Base-by-base conservation (phyloP, 2,113 vertebrate genomes). In the Nesoenas mayeri region DNA sequence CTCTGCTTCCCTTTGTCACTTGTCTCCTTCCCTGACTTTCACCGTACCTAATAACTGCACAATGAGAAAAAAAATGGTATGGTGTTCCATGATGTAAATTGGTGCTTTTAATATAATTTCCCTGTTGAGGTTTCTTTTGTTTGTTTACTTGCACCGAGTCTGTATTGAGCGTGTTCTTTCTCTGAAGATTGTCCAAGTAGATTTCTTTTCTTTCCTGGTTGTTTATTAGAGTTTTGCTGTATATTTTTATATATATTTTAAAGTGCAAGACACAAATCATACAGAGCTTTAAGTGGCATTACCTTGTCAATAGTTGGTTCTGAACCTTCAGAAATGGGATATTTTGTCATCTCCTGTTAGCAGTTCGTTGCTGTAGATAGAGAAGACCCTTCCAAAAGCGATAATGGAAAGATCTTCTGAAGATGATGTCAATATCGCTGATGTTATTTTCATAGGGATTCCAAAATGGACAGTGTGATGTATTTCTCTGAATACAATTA, bases 391-490 rank as follows among this genome's bases (percentile, higher is more conserved):
- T 6, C 29, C 1, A 47, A 47, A 79, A 85, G 80, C 91, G 87
- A 83, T 79, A 85, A 77, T 15, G 17, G 77, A 91, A 91, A n/a
- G 73, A 62, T 58, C 83, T 94, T 91, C 53, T 57, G 79, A 64
- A 94, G 73, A 87, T 82, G 62, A 50, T 96, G 77, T 92, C 82
- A 79, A 32, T 75, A 73, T 81, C 32, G 77, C 73, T 62, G 57
- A 73, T 89, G 44, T 69, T 95, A 64, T 93, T 93, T 97, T 91
- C 61, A 32, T 64, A 89, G 87, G 79, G 56, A 93, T 92, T 97
- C 74, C 84, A 25, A 65, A 80, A 84, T 48, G 71, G 87, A 72
- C 53, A 88, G 47, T 42, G 66, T 90, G 91, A 91, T 80, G 29
- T 70, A 85, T 86, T 91, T 96, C 34, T 78, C 66, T 91, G 89